Base-by-base conservation (phyloP, 37 sponge, comb jelly and placozoan species). In the Crambe crambe region DNA sequence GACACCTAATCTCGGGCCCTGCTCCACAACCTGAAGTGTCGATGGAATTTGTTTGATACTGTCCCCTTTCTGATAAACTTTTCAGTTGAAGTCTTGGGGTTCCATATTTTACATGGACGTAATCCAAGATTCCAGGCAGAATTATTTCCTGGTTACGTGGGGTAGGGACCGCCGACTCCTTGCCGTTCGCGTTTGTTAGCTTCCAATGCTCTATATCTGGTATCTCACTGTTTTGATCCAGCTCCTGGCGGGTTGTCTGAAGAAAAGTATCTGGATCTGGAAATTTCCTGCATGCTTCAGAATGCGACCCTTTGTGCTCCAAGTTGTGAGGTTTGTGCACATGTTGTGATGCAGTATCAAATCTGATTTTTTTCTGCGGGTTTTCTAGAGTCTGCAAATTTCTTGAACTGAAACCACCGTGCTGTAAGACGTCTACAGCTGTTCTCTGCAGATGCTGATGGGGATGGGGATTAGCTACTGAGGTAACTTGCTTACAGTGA, bases 41-140 rank as follows among this genome's bases (percentile, higher is more conserved):
- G 2, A 39, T 36, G 20, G 30, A 22, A 2, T 37, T 56, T 2
- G 31, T 70, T 8, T 62, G 41, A 74, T 40, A 82, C 8, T 35
- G 18, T 6, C 83, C 83, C 3, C 3, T 6, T 20, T 25, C 8
- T 31, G 59, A 15, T 20, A 82, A 38, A 38, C 61, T 25, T 39
- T 74, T n/a, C 54, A 82, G 41, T 63, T 82, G 83, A 2, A 42
- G 47, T 3, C 2, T 2, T 32, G 83, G 83, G 22, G 83, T 61
- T 15, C 83, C 83, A 62, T 82, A 80, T 44, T 80, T 80, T 35
- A 38, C 30, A 3, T 51, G 27, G 42, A 80, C 30, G 29, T 80
- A 80, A 18, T 56, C 3, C 29, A 73, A 26, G 31, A 73, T 31
- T 30, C 15, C 37, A 5, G 74, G 39, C 6, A 62, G 63, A 47